Base-by-base conservation (phyloP, 2,113 vertebrate species). In the Machaerirhynchus nigripectus region DNA sequence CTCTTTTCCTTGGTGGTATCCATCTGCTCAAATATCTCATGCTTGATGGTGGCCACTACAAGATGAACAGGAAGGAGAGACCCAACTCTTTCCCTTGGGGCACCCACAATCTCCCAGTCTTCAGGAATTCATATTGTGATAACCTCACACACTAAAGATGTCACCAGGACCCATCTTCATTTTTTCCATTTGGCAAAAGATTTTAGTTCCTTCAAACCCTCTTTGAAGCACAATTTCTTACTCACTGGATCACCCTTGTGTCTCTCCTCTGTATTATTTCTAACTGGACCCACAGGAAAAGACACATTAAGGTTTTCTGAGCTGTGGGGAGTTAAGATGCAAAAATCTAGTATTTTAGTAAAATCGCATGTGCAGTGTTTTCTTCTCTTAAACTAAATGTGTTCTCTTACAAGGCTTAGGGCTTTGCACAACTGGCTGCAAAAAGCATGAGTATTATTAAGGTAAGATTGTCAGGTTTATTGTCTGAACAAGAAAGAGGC, bases 281-380 rank as follows among this genome's bases (percentile, higher is more conserved):
- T 47, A 11, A 10, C 52, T 64, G 16, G 13, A 56, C 23, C 30
- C 28, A 18, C 19, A 56, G 19, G 17, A 67, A 30, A 22, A 91
- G 57, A 79, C 24, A 74, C 22, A 59, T 24, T 35, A 40, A 47
- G 17, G 24, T 23, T 49, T 91, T 90, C 53, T 68, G 37, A 63
- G 17, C 37, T 76, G 20, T 23, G n/a, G 53, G 19, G 24, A 69
- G 26, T 13, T 87, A 40, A 17, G 5, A 63, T 27, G 63, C 39
- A 83, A 55, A 40, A 10, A 42, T 20, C 42, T 16, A 50, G 18
- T 15, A 73, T 59, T 78, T 84, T 28, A 49, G 10, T 35, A 75
- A 83, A 85, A 75, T 61, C 0, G 0, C 27, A 50, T 10, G 4
- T 42, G 37, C 33, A 50, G 5, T n/a, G 26, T 50, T 33, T 67